These are phyloP conservation scores for Ahaetulla prasina DNA, from an alignment of 2,113 vertebrate species.

Conservation along the genomic window DNA sequence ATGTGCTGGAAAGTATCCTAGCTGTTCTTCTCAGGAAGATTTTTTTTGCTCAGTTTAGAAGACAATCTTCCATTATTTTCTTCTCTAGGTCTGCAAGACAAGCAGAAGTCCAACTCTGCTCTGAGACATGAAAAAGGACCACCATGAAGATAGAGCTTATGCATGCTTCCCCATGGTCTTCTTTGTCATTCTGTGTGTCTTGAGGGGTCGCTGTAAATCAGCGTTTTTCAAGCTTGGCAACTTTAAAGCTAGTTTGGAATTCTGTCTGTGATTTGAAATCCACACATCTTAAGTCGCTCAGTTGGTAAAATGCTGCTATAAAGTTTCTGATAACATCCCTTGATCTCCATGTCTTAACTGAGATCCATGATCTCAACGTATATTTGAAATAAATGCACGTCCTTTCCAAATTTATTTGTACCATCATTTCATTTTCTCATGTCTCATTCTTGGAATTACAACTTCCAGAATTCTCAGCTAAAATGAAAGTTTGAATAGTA, in stretches of 20 bases:
- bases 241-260: not conserved
- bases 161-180: not conserved
- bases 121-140: not conserved
- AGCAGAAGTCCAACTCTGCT: not conserved
- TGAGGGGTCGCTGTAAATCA: not conserved
- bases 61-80: not conserved
- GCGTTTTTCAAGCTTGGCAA: not conserved
- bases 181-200: not conserved
- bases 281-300: not conserved
- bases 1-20: not conserved
- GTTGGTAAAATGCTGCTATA: not conserved
- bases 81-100: not conserved
- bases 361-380: too few species aligned
- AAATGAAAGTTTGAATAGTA: not conserved
- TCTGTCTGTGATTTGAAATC: not conserved
- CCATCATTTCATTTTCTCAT: not conserved
- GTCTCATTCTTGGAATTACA: not conserved
- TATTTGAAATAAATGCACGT: not conserved
- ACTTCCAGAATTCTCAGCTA: not conserved
- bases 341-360: not conserved
- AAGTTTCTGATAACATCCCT: not conserved
- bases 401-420: not conserved
- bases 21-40: not conserved
- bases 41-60: not conserved
- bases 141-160: not conserved